Evolutionary conservation across 2,888 invertebrate species (phyloP).

Genomic region (Ophion ventricosus): DNA sequence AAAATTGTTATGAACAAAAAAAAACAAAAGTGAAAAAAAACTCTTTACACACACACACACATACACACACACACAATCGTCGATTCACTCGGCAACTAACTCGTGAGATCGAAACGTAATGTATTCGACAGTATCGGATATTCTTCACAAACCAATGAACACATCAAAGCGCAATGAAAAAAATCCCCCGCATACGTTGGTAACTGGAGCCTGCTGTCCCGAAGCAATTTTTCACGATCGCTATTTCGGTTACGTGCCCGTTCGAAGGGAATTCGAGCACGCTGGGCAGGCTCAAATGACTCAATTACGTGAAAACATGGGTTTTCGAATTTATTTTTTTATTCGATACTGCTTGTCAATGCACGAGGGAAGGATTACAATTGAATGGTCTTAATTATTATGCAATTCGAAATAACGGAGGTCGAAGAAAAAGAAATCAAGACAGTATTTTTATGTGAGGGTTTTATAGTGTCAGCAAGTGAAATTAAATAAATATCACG

Average conservation of each 20-base stretch:
- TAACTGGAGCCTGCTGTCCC: neutral
- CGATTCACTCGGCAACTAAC: conserved; percentile 28
- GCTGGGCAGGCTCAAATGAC: neutral
- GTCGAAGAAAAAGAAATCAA: neutral
- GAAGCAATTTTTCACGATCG: neutral
- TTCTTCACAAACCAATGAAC: conserved; percentile 28
- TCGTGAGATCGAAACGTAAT: conserved; percentile 46
- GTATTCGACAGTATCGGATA: conserved; percentile 25
- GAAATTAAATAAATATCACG: conserved; percentile 24
- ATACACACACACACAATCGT: conserved; percentile 18
- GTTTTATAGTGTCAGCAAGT: neutral
- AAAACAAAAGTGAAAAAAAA: conserved; percentile 16
- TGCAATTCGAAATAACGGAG: neutral
- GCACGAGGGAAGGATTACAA: too few species aligned
- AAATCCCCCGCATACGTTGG: conserved; percentile 5
- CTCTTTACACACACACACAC: conserved; percentile 11
- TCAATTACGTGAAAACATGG: neutral
- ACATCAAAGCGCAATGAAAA: conserved; percentile 17
- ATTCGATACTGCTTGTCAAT: neutral
- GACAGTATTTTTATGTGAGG: neutral
- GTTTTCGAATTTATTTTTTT: neutral
- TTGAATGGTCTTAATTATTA: neutral
- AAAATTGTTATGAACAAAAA: conserved; percentile 46
- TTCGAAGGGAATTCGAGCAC: neutral
- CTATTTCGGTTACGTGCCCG: neutral